phyloP scores from a whole-genome alignment of 2,113 vertebrate species.

The Gavia stellata region DNA sequence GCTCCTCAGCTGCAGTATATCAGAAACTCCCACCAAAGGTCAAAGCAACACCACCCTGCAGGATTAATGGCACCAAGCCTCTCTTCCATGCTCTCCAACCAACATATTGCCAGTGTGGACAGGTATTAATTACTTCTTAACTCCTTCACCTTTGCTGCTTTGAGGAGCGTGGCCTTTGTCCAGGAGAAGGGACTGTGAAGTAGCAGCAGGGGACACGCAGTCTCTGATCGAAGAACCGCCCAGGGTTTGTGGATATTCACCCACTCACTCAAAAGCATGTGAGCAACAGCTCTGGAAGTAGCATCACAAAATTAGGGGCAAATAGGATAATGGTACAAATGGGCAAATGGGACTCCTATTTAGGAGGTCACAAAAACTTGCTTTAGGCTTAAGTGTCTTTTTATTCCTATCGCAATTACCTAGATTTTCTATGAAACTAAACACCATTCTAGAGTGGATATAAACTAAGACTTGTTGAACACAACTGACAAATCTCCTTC shows the following conservation, averaged over 20 bases:
- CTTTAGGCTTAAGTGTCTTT: not conserved
- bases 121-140: not conserved
- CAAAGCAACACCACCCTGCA: not conserved
- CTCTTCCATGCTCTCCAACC: not conserved
- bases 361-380: not conserved
- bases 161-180: rapidly evolving
- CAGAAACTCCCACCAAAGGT: not conserved
- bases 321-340: not conserved
- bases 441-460: not conserved
- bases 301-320: not conserved
- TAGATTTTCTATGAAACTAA: not conserved
- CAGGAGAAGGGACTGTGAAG: not conserved
- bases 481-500: not conserved
- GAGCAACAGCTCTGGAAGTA: not conserved
- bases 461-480: not conserved
- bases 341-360: not conserved
- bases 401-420: not conserved
- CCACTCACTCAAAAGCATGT: not conserved
- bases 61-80: not conserved
- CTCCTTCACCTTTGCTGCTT: not conserved
- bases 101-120: not conserved
- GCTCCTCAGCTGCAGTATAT: not conserved
- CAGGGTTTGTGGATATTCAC: not conserved
- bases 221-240: not conserved
- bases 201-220: too few relatives aligned